Conservation (phyloP, 35 echinoderm and acorn worm species). For the Chiridota heheva region DNA sequence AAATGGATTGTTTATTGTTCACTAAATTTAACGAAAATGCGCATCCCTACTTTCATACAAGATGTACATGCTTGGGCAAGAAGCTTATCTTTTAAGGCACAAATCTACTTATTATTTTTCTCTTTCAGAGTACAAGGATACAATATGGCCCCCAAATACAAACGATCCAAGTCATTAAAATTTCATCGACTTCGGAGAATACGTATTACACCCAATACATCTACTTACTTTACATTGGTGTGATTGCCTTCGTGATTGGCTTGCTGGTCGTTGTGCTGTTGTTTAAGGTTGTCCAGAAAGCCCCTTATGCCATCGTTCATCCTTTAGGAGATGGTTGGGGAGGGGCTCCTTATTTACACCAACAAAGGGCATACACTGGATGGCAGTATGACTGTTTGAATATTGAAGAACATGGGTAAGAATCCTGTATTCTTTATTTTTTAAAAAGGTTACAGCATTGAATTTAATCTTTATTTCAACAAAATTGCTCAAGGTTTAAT, state of each 20-base stretch:
- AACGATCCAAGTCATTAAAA: constrained; percentile 32
- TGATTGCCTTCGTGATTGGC: constrained; percentile 56
- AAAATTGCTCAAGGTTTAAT: too few relatives aligned
- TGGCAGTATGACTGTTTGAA: constrained; percentile 21
- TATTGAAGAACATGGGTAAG: constrained; percentile 1
- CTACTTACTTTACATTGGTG: constrained; percentile 35
- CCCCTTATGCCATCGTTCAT: constrained; percentile 58
- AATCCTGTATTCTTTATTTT: too few relatives aligned
- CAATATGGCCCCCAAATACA: constrained; percentile 47
- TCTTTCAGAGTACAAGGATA: constrained; percentile 32
- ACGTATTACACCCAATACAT: constrained; percentile 29
- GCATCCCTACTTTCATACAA: too few relatives aligned
- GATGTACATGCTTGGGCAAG: too few relatives aligned
- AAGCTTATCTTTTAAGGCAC: too few relatives aligned
- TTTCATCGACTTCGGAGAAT: constrained; percentile 23
- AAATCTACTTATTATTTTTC: constrained; percentile 8
- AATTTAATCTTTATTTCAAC: too few relatives aligned
- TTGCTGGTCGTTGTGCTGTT: constrained; percentile 47
- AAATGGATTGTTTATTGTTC: too few relatives aligned
- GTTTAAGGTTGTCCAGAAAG: constrained; percentile 31
- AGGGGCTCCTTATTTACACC: constrained; percentile 1
- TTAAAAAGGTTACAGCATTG: too few relatives aligned
- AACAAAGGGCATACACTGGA: constrained; percentile 12
- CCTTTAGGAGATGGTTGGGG: constrained; percentile 44
- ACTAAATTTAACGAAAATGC: too few relatives aligned